phyloP scores from a whole-genome alignment of 2,888 invertebrate species.

The Cataglyphis altisquamis region DNA sequence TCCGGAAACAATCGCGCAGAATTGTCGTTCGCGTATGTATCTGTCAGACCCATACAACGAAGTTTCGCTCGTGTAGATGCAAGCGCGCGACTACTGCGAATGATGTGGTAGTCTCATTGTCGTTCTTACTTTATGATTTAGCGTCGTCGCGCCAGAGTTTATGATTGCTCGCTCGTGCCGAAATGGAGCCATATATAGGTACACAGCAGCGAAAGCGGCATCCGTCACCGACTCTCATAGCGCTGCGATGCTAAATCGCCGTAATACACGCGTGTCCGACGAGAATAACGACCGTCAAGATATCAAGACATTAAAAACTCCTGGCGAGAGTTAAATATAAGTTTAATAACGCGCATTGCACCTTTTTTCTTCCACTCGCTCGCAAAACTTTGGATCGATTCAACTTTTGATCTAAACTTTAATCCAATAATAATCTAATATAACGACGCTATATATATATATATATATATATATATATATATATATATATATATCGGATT shows the following conservation, averaged over 20 bases:
- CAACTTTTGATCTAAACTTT: conserved; percentile 9
- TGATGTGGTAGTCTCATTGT: conserved; percentile 56
- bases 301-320: conserved; percentile 1
- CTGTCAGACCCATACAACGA: conserved; percentile 44
- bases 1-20: conserved; percentile 60
- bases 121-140: conserved; percentile 67
- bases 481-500: background rate
- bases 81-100: conserved; percentile 40
- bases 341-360: background rate
- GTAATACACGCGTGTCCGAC: conserved; percentile 16
- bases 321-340: conserved; percentile 1
- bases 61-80: conserved; percentile 52
- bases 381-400: background rate
- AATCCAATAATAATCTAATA: background rate
- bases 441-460: background rate
- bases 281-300: background rate
- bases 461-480: background rate
- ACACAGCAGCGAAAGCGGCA: conserved; percentile 3
- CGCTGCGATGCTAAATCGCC: conserved; percentile 22
- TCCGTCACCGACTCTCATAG: background rate
- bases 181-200: conserved; percentile 14
- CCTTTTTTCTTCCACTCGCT: background rate
- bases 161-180: conserved; percentile 49
- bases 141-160: conserved; percentile 49
- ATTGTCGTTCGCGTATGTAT: conserved; percentile 49